Conservation (phyloP, 1,140 invertebrate species). For the Orchesella cincta region DNA sequence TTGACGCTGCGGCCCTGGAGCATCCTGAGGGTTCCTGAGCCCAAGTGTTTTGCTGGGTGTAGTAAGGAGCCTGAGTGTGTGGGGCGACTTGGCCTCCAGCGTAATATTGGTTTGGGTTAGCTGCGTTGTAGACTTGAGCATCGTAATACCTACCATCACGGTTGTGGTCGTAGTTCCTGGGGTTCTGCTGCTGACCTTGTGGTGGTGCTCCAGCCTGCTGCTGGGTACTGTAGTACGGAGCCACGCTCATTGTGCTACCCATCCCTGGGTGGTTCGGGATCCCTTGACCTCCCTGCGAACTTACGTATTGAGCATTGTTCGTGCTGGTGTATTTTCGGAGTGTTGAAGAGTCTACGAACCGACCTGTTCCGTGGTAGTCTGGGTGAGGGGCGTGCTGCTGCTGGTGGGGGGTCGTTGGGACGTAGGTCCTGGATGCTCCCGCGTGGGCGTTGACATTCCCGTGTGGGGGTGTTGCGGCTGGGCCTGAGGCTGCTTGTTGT, state of each 20-base stretch:
- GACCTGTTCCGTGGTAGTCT: background rate
- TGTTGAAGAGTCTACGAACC: background rate
- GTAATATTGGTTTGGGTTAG: background rate
- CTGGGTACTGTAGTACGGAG: background rate
- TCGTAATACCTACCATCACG: background rate
- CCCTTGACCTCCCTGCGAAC: background rate
- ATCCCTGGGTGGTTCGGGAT: background rate
- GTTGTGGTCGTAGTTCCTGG: background rate
- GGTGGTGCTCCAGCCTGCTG: constrained; percentile 70
- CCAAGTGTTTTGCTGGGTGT: background rate
- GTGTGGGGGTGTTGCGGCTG: background rate
- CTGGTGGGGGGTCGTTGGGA: background rate
- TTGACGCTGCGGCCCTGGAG: background rate
- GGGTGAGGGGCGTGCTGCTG: background rate
- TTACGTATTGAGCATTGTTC: constrained; percentile 17
- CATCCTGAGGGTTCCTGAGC: background rate
- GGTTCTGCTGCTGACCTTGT: constrained; percentile 33
- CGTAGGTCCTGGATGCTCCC: background rate
- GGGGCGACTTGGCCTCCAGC: background rate
- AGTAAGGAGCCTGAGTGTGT: background rate
- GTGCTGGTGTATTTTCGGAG: constrained; percentile 13
- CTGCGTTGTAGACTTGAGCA: background rate
- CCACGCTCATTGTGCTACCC: background rate
- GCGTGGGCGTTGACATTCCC: background rate
- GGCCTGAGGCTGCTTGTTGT: background rate